These are phyloP conservation scores for Ceyx melanurus DNA, from an alignment of 2,113 vertebrate genomes.

Conservation along the genomic window DNA sequence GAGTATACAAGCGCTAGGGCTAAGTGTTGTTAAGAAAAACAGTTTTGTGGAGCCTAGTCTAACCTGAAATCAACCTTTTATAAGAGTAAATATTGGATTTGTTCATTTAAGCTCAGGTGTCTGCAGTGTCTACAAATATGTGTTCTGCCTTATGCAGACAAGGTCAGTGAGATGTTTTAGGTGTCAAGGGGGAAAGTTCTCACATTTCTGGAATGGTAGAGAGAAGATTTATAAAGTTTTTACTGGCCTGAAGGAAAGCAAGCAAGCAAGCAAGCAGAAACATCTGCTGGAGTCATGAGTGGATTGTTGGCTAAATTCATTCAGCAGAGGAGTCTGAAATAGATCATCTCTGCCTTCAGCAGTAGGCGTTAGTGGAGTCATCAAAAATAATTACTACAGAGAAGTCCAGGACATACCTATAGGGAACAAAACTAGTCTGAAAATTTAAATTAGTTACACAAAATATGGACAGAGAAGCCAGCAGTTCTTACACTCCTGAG, in stretches of 20 bases:
- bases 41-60: neutral
- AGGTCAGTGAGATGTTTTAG: conserved; percentile 27
- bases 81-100: neutral
- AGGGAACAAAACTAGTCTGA: conserved; percentile 54
- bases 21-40: neutral
- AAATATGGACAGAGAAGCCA: neutral
- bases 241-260: conserved; percentile 3
- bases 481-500: neutral
- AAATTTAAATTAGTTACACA: conserved; percentile 29
- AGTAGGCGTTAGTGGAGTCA: conserved; percentile 47
- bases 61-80: neutral
- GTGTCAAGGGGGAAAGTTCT: conserved; percentile 1
- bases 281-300: conserved; percentile 61
- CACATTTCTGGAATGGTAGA: conserved; percentile 32
- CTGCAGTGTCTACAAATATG: neutral
- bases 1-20: neutral
- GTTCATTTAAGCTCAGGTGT: neutral
- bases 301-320: conserved; percentile 47
- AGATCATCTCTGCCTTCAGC: conserved; percentile 32
- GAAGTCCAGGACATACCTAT: conserved; percentile 51
- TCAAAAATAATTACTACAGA: conserved; percentile 35
- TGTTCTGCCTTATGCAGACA: neutral
- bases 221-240: conserved; percentile 49
- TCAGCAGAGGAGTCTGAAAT: conserved; percentile 39
- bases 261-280: conserved; percentile 15